These are phyloP conservation scores for Metallyticus violacea DNA, from an alignment of 2,888 invertebrate genomes.

Conservation along the genomic window DNA sequence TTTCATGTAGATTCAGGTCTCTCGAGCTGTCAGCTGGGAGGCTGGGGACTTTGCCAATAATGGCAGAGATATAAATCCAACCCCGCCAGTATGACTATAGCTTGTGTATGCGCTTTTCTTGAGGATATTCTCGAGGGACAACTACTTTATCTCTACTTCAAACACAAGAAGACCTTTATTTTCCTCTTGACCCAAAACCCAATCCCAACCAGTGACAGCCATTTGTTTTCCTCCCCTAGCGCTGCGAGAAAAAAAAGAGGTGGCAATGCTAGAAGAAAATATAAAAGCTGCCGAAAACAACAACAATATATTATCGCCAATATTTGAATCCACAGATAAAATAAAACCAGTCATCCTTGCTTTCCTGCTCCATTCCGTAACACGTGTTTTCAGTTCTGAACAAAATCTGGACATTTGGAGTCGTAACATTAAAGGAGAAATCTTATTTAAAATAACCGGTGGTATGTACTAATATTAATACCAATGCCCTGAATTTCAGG, in stretches of 20 bases:
- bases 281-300: conserved; percentile 30
- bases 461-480: too few relatives aligned
- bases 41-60: conserved; percentile 26
- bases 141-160: conserved; percentile 31
- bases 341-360: not conserved
- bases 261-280: not conserved
- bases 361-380: not conserved
- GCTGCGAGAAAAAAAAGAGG: conserved; percentile 22
- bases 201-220: conserved; percentile 30
- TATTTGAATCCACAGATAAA: conserved; percentile 12
- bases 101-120: conserved; percentile 1
- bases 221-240: conserved; percentile 22
- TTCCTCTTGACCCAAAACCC: conserved; percentile 29
- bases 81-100: not conserved
- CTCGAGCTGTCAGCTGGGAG: conserved; percentile 11
- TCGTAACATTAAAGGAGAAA: too few relatives aligned
- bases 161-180: conserved; percentile 25
- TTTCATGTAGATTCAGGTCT: conserved; percentile 8
- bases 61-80: conserved; percentile 11
- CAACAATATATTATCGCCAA: conserved; percentile 30
- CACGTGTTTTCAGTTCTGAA: not conserved
- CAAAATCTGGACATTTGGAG: too few relatives aligned
- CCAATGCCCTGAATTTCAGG: too few relatives aligned
- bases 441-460: too few relatives aligned
- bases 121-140: conserved; percentile 22